phyloP scores from a whole-genome alignment of 2,113 vertebrate species.

The Pristiophorus japonicus region DNA sequence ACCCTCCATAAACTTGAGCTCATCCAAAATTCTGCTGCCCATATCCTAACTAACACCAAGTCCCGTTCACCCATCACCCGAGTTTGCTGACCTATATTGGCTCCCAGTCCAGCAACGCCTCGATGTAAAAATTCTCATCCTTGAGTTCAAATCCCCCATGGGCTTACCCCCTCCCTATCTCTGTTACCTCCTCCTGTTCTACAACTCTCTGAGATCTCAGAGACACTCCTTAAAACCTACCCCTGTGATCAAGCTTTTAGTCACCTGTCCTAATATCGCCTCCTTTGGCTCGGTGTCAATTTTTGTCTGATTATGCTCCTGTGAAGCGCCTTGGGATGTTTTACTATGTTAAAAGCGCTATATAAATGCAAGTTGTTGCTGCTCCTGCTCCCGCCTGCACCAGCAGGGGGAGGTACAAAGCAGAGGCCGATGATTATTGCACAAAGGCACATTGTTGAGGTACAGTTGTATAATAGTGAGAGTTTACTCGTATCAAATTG shows the following conservation, averaged over 20 bases:
- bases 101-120: not conserved
- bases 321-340: not conserved
- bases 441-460: slow-evolving; percentile 37
- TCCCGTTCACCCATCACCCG: not conserved
- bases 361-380: not conserved
- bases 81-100: not conserved
- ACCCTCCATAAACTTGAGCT: not conserved
- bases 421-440: not conserved
- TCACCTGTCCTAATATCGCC: not conserved
- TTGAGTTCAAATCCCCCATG: not conserved
- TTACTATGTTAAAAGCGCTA: not conserved
- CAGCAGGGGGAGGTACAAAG: not conserved
- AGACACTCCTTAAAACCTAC: not conserved
- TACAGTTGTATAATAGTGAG: slow-evolving; percentile 24
- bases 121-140: not conserved
- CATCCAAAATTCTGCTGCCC: not conserved
- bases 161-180: not conserved
- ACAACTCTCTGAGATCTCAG: not conserved
- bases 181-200: not conserved
- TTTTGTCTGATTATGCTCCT: not conserved
- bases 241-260: not conserved
- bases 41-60: not conserved
- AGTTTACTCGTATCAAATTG: slow-evolving; percentile 41
- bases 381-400: not conserved
- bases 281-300: no score